Percentiles rank a stretch among this genome's conserved stretches.
Evolutionary conservation across 53 echinoderm and acorn worm genomes (phyloP).

Genomic region (Antedon mediterranea): DNA sequence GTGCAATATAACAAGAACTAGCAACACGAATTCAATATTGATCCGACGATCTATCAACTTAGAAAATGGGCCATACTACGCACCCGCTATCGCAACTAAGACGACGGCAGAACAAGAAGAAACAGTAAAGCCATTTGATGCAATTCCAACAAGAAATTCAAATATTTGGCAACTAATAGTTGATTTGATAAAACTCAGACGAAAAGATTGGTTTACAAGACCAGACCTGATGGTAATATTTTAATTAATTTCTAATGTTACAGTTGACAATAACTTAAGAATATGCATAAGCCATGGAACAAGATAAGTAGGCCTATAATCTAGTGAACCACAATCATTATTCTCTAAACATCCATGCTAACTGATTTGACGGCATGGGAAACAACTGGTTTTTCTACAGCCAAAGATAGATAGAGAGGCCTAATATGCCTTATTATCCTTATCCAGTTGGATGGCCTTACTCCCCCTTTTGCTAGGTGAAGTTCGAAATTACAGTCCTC

Average conservation of each 20-base stretch:
- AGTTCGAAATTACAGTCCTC: too few species aligned
- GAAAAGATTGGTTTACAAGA: neutral
- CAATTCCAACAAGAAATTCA: neutral
- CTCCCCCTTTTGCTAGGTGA: too few species aligned
- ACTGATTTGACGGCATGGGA: too few species aligned
- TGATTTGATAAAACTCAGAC: neutral
- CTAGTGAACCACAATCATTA: too few species aligned
- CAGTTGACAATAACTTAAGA: neutral
- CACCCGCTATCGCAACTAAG: neutral
- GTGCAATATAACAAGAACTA: too few species aligned
- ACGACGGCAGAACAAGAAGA: neutral
- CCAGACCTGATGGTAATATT: neutral
- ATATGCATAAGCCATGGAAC: neutral
- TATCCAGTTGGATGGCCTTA: too few species aligned
- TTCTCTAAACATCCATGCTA: too few species aligned
- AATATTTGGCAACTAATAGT: neutral
- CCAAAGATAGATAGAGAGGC: too few species aligned
- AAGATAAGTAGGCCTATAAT: too few species aligned
- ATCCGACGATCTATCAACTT: neutral
- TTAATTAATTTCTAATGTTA: neutral
- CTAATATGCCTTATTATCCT: too few species aligned
- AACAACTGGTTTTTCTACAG: too few species aligned
- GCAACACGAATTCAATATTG: too few species aligned
- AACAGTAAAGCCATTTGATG: neutral
- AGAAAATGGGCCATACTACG: neutral